Conservation (phyloP, 2,888 invertebrate genomes). For the Hanleya hanleyi region DNA sequence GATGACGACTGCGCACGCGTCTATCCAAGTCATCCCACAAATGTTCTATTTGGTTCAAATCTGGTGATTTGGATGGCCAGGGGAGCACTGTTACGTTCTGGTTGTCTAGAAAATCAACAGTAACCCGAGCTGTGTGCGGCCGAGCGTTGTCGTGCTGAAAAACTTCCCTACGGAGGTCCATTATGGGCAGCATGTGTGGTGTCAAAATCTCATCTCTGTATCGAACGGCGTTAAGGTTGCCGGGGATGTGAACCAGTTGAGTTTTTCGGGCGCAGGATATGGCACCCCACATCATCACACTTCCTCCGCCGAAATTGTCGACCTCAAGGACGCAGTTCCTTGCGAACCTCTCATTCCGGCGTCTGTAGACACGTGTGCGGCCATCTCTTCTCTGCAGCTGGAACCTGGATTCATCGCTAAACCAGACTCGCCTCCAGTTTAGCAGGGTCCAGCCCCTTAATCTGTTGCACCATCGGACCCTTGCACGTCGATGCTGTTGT, state of each 20-base stretch:
- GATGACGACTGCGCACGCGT: conserved; percentile 8
- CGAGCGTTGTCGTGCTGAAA: conserved; percentile 39
- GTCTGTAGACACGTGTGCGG: conserved; percentile 16
- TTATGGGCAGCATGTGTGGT: conserved; percentile 26
- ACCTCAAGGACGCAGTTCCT: conserved; percentile 12
- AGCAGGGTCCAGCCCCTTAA: background rate
- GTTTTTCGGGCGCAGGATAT: too few species aligned
- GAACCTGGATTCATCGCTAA: background rate
- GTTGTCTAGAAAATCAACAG: conserved; percentile 11
- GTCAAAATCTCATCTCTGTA: conserved; percentile 28
- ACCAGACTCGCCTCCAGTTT: background rate
- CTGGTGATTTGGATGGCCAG: conserved; percentile 21
- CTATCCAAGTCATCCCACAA: conserved; percentile 28
- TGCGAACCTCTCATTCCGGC: conserved; percentile 17
- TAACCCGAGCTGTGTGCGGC: conserved; percentile 23
- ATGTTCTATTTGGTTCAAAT: conserved; percentile 30
- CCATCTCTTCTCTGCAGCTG: conserved; percentile 11
- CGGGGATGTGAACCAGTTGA: conserved; percentile 12
- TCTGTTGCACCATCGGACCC: background rate
- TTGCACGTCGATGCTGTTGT: background rate
- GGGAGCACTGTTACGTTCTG: conserved; percentile 25
- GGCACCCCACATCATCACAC: conserved; percentile 37
- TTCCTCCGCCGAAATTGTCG: conserved; percentile 31
- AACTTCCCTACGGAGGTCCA: background rate
- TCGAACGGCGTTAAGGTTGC: conserved; percentile 27